These are phyloP conservation scores for Atherinomorus stipes DNA, from an alignment of 2,113 vertebrate genomes.

Conservation along the genomic window DNA sequence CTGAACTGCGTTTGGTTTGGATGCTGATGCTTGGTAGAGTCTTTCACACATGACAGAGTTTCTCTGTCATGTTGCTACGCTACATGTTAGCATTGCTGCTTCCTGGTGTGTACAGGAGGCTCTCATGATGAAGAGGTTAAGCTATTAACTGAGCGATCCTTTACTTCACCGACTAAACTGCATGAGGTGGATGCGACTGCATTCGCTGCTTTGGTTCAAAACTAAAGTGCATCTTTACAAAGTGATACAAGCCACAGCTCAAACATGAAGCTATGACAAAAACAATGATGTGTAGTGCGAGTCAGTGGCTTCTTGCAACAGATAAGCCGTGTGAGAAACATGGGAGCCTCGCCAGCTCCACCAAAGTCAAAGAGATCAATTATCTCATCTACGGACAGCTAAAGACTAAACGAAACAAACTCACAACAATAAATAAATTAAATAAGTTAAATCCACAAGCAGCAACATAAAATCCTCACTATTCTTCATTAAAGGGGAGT, in stretches of 20 bases:
- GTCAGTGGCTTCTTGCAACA: neutral
- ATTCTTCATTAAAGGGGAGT: constrained; percentile 51
- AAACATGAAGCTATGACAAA: neutral
- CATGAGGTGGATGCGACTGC: too few species aligned
- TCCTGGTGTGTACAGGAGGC: too few species aligned
- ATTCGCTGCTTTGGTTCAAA: constrained; percentile 57
- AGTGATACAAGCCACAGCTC: neutral
- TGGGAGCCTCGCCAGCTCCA: constrained; percentile 10
- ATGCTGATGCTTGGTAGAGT: too few species aligned
- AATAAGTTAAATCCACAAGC: constrained; percentile 56
- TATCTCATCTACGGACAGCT: neutral
- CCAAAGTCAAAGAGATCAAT: constrained; percentile 18
- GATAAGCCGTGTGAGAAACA: constrained; percentile 14
- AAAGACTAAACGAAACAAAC: constrained; percentile 34
- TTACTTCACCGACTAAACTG: neutral
- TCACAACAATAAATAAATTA: constrained; percentile 65
- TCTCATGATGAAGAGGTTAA: too few species aligned
- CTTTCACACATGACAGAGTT: too few species aligned
- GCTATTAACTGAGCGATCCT: neutral
- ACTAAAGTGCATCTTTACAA: constrained; percentile 53
- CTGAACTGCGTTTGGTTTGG: too few species aligned
- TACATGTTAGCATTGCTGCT: too few species aligned
- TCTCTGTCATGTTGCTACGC: too few species aligned
- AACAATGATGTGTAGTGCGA: neutral
- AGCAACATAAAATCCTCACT: constrained; percentile 60